These are phyloP conservation scores for Aethes cnicana DNA, from an alignment of 2,888 invertebrate genomes.

Conservation along the genomic window DNA sequence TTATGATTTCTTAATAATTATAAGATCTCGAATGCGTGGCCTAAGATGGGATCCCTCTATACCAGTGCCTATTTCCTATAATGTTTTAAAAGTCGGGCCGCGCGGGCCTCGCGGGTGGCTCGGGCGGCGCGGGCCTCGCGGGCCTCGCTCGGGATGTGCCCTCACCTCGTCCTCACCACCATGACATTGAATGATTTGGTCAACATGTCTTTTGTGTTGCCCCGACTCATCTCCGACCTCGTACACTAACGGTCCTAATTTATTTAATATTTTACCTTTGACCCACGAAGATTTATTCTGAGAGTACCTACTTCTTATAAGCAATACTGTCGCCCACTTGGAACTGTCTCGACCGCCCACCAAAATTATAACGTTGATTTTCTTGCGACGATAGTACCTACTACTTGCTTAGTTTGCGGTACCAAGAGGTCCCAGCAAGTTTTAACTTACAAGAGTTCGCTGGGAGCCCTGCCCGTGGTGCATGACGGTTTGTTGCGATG, in stretches of 20 bases:
- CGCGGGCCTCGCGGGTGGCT: too few species aligned
- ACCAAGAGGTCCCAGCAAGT: neutral
- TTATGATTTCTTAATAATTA: too few species aligned
- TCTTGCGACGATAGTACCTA: neutral
- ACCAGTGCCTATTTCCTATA: too few species aligned
- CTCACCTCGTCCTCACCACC: too few species aligned
- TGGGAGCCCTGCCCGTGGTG: neutral
- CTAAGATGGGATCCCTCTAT: too few species aligned
- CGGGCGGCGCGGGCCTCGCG: too few species aligned
- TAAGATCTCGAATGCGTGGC: too few species aligned
- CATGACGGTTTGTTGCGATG: neutral
- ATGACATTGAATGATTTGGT: neutral
- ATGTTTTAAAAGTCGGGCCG: too few species aligned
- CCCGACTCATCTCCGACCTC: neutral
- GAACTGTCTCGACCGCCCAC: neutral
- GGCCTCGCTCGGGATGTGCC: too few species aligned
- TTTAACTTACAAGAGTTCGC: neutral
- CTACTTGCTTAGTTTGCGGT: neutral
- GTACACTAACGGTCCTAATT: neutral
- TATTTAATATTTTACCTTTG: neutral
- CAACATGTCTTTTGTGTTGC: neutral
- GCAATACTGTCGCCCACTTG: neutral
- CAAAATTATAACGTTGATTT: neutral
- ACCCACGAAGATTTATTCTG: neutral
- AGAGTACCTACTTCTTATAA: neutral